phyloP scores from a whole-genome alignment of 2,113 vertebrate genomes.

The Motacilla alba region DNA sequence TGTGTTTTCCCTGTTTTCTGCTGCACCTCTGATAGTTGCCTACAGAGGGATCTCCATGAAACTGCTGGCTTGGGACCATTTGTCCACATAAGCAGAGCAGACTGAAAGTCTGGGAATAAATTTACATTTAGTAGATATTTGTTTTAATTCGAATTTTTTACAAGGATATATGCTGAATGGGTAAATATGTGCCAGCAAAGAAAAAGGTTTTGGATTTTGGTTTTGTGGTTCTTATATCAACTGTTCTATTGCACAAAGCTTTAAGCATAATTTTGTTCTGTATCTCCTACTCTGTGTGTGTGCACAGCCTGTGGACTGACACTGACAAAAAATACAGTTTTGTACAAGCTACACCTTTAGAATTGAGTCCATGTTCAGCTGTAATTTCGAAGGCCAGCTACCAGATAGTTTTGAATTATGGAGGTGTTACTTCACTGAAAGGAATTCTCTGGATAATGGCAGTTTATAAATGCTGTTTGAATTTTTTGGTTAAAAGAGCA shows the following conservation, averaged over 20 bases:
- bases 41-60: neutral
- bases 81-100: neutral
- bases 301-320: neutral
- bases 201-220: neutral
- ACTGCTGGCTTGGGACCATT: neutral
- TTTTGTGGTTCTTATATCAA: neutral
- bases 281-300: neutral
- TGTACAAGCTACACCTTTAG: neutral
- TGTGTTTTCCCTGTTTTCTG: neutral
- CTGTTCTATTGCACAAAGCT: neutral
- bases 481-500: neutral
- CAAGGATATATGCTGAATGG: neutral
- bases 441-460: neutral
- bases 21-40: rapidly evolving
- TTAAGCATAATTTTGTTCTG: neutral
- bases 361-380: neutral
- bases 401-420: neutral
- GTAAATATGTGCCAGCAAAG: neutral
- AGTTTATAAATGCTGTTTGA: neutral
- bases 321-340: neutral
- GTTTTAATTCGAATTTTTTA: neutral
- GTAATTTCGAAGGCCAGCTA: neutral
- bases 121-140: neutral
- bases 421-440: neutral
- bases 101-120: neutral